Evolutionary conservation across 2,888 invertebrate species (phyloP), one percentile per base, ranked within the genome.

Genomic region (Lasius fuliginosus): DNA sequence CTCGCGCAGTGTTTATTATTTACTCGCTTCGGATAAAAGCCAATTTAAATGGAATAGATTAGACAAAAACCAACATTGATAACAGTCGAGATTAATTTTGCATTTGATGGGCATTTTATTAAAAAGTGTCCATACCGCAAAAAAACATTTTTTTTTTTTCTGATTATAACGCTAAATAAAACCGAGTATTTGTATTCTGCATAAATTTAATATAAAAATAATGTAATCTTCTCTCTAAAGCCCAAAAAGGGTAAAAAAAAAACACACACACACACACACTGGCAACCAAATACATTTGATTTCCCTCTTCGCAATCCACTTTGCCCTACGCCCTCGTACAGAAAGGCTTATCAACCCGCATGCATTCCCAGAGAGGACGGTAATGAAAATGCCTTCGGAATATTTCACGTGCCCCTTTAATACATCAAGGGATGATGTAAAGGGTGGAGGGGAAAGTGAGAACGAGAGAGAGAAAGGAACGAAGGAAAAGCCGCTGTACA

Each of bases 301-400:
- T 75, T 12, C 30, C 33, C 49, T 68, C 53, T 42, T 85, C 30
- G 62, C 83, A 85, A 85, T 76, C 56, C 82, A 71, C 71, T 84
- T 81, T 71, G 15, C 64, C n/a, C 42, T 65, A 40, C 82, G 68
- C 27, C 46, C 53, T 76, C 62, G 11, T 18, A 49, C 46, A 69
- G 60, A 77, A 82, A 65, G 58, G 77, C 86, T 86, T 86, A 85
- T 81, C 75, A 75, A 75, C 79, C 60, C 82, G 73, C 84, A 84
- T 84, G 85, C 85, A 85, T 84, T 87, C 84, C 56, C 36, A 33
- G 36, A 73, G 84, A 83, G 82, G 49, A 82, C 68, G 85, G 60
- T 86, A 89, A 89, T 87, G 86, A 87, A 89, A 88, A 89, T 89
- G 84, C 85, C 81, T 86, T 53, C 53, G 69, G 76, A 86, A 89